Conservation (phyloP, 2,797 vertebrate species). For the Kryptopterus vitreolus region DNA sequence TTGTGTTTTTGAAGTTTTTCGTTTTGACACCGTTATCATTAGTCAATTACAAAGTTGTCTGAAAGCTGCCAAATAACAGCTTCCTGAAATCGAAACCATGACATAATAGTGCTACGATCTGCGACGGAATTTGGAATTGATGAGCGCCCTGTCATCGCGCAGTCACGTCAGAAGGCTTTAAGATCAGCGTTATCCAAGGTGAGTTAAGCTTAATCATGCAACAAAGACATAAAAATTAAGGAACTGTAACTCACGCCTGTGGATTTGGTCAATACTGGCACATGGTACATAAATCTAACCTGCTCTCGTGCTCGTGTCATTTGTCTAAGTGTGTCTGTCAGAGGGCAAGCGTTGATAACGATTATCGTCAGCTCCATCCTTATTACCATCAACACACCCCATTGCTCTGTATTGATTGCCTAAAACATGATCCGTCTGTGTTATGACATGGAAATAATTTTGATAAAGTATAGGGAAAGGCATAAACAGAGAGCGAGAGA, state of each 20-base stretch:
- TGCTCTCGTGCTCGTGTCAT: slow-evolving; percentile 21
- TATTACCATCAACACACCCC: slow-evolving; percentile 46
- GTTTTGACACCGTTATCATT: slow-evolving; percentile 9
- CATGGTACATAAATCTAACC: slow-evolving; percentile 6
- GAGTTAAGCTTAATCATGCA: neutral
- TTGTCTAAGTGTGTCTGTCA: slow-evolving; percentile 35
- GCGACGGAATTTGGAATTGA: slow-evolving; percentile 10
- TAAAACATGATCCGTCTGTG: slow-evolving; percentile 48
- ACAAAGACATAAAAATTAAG: neutral
- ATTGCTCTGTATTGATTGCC: slow-evolving; percentile 36
- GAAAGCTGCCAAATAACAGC: slow-evolving; percentile 1
- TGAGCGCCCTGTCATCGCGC: neutral
- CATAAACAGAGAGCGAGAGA: slow-evolving; percentile 8
- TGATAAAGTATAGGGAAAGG: slow-evolving; percentile 37
- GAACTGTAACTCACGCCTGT: neutral
- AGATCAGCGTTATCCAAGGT: neutral
- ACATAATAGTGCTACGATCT: neutral
- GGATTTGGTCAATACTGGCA: slow-evolving; percentile 13
- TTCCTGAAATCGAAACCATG: slow-evolving; percentile 15
- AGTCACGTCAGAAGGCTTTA: neutral
- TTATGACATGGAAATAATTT: slow-evolving; percentile 46
- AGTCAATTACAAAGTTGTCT: slow-evolving; percentile 4
- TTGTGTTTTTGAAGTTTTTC: neutral
- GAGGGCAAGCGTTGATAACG: slow-evolving; percentile 46
- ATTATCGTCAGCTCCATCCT: slow-evolving; percentile 41